Evolutionary conservation across 1,140 invertebrate species (phyloP), one percentile per base, ranked within the genome.

Genomic region (Solen grandis): DNA sequence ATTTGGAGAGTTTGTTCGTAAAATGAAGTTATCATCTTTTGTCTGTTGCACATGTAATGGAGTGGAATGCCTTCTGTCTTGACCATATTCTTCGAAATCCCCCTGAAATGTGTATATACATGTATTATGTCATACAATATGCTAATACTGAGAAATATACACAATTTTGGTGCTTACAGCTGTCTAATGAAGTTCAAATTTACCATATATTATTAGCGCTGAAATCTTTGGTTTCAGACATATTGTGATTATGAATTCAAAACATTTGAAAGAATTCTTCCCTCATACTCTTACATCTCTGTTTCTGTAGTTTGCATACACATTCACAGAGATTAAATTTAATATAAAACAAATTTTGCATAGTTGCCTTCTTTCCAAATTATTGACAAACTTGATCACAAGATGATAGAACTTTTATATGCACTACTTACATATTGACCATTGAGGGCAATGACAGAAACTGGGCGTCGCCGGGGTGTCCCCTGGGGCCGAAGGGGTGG

Each of bases 381-480:
- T n/a, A n/a, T n/a, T n/a, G n/a, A n/a, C n/a, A n/a, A n/a, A n/a
- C n/a, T n/a, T n/a, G n/a, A n/a, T n/a, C n/a, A n/a, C n/a, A n/a
- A n/a, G n/a, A n/a, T n/a, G n/a, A 38, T 3, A 65, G 19, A n/a
- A 14, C 16, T 5, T 46, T 13, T 25, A 52, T 4, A 54, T 50
- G 10, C 2, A 22, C 52, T 50, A 84, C 88, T 84, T 83, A 90
- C 89, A 79, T 87, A 65, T 78, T 89, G 85, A 41, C 89, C 88
- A 83, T 90, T 90, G 10, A 89, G 62, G 14, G 84, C 86, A 38
- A 90, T 55, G 8, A 89, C 87, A 27, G 88, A 90, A 1, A 90
- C 85, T 13, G 89, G 89, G 27, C 89, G 73, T 70, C 87, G 81
- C 0, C 87, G 54, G 16, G 85, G 82, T 22, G 87, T 84, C 22